phyloP scores from a whole-genome alignment of 2,113 vertebrate species.

The Cryptomyrus ogoouensis region DNA sequence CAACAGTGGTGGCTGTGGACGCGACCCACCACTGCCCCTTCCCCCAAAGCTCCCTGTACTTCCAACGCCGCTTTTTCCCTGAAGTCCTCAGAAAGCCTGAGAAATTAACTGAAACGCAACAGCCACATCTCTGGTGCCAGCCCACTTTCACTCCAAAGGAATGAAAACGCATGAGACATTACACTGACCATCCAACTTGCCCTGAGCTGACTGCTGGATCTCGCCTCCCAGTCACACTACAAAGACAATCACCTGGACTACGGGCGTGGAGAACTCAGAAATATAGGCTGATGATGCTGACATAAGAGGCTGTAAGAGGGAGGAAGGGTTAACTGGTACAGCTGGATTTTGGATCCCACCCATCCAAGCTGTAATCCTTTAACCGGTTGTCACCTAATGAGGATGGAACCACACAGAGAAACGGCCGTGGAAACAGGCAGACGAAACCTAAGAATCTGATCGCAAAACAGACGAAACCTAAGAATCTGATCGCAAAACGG shows the following conservation, averaged over 20 bases:
- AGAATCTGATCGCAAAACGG: no score
- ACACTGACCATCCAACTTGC: constrained; percentile 12
- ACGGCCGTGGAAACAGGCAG: background rate
- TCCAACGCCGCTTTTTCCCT: background rate
- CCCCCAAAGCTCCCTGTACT: constrained; percentile 11
- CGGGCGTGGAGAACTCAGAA: background rate
- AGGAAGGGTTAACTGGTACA: constrained; percentile 3
- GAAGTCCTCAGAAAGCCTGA: constrained; percentile 23
- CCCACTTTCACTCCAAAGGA: background rate
- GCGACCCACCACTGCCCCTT: constrained; percentile 15
- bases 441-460: background rate
- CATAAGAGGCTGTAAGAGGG: background rate
- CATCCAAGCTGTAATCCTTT: background rate
- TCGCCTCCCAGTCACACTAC: background rate
- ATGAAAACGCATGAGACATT: background rate
- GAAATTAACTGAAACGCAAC: constrained; percentile 31
- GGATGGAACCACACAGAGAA: background rate
- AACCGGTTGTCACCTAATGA: background rate
- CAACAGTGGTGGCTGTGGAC: constrained; percentile 27
- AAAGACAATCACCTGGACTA: background rate
- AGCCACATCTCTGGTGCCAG: background rate
- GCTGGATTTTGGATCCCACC: constrained; percentile 16
- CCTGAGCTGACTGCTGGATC: background rate
- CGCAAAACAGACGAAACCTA: background rate
- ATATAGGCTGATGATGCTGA: constrained; percentile 26